Base-by-base conservation (phyloP, 2,797 vertebrate species). In the Sparus aurata region DNA sequence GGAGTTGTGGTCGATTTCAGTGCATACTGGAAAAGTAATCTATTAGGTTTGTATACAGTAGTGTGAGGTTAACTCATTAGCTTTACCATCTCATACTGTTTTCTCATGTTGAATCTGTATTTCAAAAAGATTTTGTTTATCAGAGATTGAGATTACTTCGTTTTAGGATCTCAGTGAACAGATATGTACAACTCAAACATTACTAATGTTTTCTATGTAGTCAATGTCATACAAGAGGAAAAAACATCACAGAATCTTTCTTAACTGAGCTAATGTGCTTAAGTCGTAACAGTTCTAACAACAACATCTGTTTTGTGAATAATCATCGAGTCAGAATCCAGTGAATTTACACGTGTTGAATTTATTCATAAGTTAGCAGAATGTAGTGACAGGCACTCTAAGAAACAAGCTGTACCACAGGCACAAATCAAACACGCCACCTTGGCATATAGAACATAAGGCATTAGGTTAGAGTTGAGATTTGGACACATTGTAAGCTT, bases 351-450 rank as follows among this genome's bases (percentile, higher is more conserved):
- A 82, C 13, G 60, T 79, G 68, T 85, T 76, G 41, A 79, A 80
- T 94, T 94, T 94, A 93, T 94, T 93, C 38, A 84, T 67, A 80
- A 79, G 65, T 90, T 82, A 84, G 75, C 79, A 88, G 75, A 89
- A 83, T 61, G 74, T 66, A 80, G 76, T 82, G 75, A 84, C 88
- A 91, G 88, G 85, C 88, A 91, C 88, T 88, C 82, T 52, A 54
- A 85, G 63, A 89, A 80, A 83, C 70, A 65, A 79, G 85, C 80
- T 93, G 92, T 89, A 89, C 89, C 92, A 93, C 87, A 90, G 93
- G 92, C 89, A 94, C 92, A 91, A 91, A 89, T 82, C 62, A 90
- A 92, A 92, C 77, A 90, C 47, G 66, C 87, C 91, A n/a, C 20
- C 55, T 41, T 72, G 89, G 86, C 88, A 85, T 85, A n/a, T 81